Evolutionary conservation across 92 coral and sea anemone genomes (phyloP).

Genomic region (Phenganax subtilis): DNA sequence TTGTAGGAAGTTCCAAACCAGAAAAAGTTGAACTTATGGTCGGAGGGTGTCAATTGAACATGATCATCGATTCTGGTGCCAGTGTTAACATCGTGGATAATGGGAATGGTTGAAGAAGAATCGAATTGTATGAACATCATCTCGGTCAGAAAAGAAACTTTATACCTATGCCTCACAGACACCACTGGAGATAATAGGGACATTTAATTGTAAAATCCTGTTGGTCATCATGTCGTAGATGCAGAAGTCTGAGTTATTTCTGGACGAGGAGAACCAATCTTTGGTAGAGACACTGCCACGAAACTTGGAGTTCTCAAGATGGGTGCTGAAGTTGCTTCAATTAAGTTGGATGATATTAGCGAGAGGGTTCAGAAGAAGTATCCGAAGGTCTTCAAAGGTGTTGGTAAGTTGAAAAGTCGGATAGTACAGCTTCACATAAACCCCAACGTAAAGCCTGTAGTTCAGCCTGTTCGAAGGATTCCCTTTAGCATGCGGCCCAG

Average conservation of each 20-base stretch:
- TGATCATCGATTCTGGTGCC: slow-evolving; percentile 39
- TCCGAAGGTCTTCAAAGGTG: slow-evolving; percentile 35
- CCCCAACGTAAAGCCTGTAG: slow-evolving; percentile 40
- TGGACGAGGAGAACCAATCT: slow-evolving; percentile 33
- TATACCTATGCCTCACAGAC: slow-evolving; percentile 41
- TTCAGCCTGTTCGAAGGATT: slow-evolving; percentile 26
- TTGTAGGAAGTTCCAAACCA: not conserved
- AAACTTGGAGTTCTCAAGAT: slow-evolving; percentile 39
- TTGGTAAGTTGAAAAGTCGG: slow-evolving; percentile 41
- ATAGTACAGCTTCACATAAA: slow-evolving; percentile 34
- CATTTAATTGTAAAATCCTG: slow-evolving; percentile 41
- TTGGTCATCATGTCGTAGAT: slow-evolving; percentile 1
- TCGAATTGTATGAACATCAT: slow-evolving; percentile 33
- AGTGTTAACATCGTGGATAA: slow-evolving; percentile 43
- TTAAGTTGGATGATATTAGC: slow-evolving; percentile 10
- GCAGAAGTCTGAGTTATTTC: slow-evolving; percentile 44
- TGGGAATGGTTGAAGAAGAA: slow-evolving; percentile 49
- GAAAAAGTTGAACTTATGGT: slow-evolving; percentile 26
- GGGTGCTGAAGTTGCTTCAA: slow-evolving; percentile 32
- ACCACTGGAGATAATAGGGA: slow-evolving; percentile 38
- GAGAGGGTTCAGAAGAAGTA: slow-evolving; percentile 33
- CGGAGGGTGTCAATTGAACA: slow-evolving; percentile 27
- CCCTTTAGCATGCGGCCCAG: slow-evolving; percentile 1
- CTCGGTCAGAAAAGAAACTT: slow-evolving; percentile 35
- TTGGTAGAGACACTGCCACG: slow-evolving; percentile 41